Percentiles rank a stretch among this genome's conserved stretches.
phyloP scores from a whole-genome alignment of 2,797 vertebrate genomes.

The Parauchenoglanis punctatus region DNA sequence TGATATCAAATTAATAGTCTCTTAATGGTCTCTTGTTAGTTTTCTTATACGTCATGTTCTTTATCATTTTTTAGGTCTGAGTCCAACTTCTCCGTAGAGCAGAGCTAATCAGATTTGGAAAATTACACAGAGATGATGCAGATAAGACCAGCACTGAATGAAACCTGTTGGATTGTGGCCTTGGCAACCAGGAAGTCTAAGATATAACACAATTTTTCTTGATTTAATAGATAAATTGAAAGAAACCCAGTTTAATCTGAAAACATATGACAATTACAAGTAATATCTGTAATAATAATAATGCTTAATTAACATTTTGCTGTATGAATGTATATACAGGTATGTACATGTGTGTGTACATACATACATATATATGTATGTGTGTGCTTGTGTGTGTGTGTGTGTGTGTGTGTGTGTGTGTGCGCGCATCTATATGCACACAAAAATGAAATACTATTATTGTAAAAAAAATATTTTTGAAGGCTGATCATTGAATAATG shows the following conservation, averaged over 20 bases:
- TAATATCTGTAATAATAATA: background rate
- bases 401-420: no score
- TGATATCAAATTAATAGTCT: no score
- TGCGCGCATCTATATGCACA: background rate
- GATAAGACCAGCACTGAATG: background rate
- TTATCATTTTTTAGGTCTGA: constrained; percentile 66
- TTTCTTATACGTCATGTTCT: background rate
- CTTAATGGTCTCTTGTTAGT: background rate
- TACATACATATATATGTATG: no score
- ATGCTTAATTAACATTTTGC: background rate
- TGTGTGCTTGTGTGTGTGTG: no score
- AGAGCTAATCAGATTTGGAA: constrained; percentile 48
- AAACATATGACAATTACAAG: background rate
- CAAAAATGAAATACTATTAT: background rate
- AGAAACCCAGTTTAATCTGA: background rate
- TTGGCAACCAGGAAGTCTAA: background rate
- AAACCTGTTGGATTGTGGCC: background rate
- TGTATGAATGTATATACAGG: background rate
- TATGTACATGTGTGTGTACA: background rate
- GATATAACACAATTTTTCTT: background rate
- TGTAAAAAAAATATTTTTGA: background rate
- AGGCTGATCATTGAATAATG: background rate
- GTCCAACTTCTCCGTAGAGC: constrained; percentile 73
- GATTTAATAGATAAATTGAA: constrained; percentile 6
- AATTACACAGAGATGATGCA: background rate